These are phyloP conservation scores for Acromyrmex echinatior DNA, from an alignment of 1,140 invertebrate species.

Conservation along the genomic window DNA sequence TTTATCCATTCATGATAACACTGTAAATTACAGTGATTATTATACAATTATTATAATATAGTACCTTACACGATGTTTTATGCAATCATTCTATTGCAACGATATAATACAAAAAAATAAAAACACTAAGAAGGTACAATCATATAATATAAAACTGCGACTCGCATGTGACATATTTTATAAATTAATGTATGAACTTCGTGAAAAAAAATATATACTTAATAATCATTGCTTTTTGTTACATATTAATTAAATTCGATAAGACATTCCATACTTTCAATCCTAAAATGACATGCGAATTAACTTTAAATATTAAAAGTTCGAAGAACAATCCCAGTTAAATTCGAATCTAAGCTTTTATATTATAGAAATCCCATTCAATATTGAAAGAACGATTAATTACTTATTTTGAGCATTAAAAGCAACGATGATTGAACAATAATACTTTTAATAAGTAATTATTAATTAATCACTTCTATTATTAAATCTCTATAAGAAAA, in stretches of 20 bases:
- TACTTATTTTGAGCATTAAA: too few species aligned
- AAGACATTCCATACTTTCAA: neutral
- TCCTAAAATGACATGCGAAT: neutral
- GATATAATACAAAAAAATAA: neutral
- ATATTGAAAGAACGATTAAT: too few species aligned
- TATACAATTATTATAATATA: neutral
- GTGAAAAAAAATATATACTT: too few species aligned
- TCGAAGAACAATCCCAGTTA: neutral
- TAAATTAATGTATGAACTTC: neutral
- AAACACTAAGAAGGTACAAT: neutral
- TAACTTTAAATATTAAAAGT: neutral
- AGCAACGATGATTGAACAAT: too few species aligned
- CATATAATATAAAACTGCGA: neutral
- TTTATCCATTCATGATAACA: neutral
- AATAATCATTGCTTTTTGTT: too few species aligned
- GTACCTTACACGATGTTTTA: neutral
- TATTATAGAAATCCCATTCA: neutral
- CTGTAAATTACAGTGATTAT: neutral
- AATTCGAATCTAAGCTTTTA: neutral
- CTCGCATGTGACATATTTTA: neutral
- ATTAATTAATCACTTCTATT: too few species aligned
- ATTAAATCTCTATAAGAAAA: too few species aligned
- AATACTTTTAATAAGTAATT: too few species aligned
- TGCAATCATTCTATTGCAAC: neutral
- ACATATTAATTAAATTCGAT: neutral